These are phyloP conservation scores for Linyphia triangularis DNA, from an alignment of 2,888 invertebrate species.

Conservation along the genomic window DNA sequence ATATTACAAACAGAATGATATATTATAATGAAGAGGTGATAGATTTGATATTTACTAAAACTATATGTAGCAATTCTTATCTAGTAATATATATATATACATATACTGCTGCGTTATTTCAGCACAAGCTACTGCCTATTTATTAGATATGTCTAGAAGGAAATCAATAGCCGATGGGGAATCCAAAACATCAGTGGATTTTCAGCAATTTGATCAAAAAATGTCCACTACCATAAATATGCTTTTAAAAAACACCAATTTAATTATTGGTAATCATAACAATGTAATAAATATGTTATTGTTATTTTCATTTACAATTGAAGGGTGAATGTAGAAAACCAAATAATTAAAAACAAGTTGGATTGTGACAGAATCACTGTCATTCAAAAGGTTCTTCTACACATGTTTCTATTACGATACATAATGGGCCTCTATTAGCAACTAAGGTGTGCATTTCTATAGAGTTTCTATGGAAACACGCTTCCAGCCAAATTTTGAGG, in stretches of 20 bases:
- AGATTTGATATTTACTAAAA: conserved; percentile 52
- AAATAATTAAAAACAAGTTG: too few species aligned
- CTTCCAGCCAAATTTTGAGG: too few species aligned
- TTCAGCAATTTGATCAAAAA: conserved; percentile 2
- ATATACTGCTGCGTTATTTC: conserved; percentile 12
- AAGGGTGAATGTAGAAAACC: too few species aligned
- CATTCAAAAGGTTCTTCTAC: too few species aligned
- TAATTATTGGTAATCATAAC: conserved; percentile 12
- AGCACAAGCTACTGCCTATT: conserved; percentile 29
- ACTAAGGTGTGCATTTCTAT: too few species aligned
- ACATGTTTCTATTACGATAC: too few species aligned
- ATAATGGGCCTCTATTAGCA: too few species aligned
- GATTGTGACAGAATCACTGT: too few species aligned
- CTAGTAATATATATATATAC: conserved; percentile 26
- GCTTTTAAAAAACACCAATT: background rate
- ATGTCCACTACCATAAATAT: conserved; percentile 2
- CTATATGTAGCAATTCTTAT: conserved; percentile 42
- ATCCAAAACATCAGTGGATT: conserved; percentile 8
- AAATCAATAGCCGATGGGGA: conserved; percentile 36
- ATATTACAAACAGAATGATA: conserved; percentile 18
- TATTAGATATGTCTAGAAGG: conserved; percentile 32
- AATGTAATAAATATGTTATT: too few species aligned
- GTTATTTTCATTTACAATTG: conserved; percentile 25
- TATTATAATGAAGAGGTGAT: conserved; percentile 30
- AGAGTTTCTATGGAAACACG: too few species aligned